A percentile compares a stretch with the other conserved stretches of the same genome.
These are phyloP conservation scores for Euspilapteryx auroguttella DNA, from an alignment of 2,888 invertebrate genomes.

Conservation along the genomic window DNA sequence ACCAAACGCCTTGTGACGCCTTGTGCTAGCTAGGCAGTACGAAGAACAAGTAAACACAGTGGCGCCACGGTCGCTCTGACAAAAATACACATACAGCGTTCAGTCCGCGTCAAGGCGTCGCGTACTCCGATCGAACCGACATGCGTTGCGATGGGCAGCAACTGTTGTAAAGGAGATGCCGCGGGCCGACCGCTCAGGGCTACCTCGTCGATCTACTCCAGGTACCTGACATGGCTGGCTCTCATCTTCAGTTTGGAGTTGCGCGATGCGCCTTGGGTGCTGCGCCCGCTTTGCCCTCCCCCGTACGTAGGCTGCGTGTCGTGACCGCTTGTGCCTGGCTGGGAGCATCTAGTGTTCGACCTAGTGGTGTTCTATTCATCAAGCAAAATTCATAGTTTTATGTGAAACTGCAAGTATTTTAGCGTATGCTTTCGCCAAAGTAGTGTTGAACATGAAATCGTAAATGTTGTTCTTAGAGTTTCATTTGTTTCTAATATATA, in stretches of 20 bases:
- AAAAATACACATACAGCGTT: conserved; percentile 31
- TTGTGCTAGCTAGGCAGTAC: too few species aligned
- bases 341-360: background rate
- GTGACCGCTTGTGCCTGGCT: background rate
- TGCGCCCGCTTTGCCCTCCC: conserved; percentile 18
- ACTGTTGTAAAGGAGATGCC: conserved; percentile 62
- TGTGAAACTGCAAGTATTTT: too few species aligned
- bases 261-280: conserved; percentile 32
- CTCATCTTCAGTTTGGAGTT: conserved; percentile 32
- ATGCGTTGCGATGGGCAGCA: conserved; percentile 60
- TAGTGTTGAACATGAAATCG: too few species aligned
- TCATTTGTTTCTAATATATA: too few species aligned
- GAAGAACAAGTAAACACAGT: too few species aligned
- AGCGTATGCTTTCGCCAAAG: too few species aligned
- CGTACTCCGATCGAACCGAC: conserved; percentile 30
- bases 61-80: conserved; percentile 33
- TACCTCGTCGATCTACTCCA: conserved; percentile 50
- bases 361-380: background rate
- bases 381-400: too few species aligned
- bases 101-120: conserved; percentile 39
- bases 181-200: conserved; percentile 42
- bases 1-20: too few species aligned
- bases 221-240: conserved; percentile 40
- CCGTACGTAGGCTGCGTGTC: conserved; percentile 26
- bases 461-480: too few species aligned